A percentile compares a stretch with the other conserved stretches of the same genome.
Conservation (phyloP, 2,888 invertebrate genomes). For the Ophioninae sp. region DNA sequence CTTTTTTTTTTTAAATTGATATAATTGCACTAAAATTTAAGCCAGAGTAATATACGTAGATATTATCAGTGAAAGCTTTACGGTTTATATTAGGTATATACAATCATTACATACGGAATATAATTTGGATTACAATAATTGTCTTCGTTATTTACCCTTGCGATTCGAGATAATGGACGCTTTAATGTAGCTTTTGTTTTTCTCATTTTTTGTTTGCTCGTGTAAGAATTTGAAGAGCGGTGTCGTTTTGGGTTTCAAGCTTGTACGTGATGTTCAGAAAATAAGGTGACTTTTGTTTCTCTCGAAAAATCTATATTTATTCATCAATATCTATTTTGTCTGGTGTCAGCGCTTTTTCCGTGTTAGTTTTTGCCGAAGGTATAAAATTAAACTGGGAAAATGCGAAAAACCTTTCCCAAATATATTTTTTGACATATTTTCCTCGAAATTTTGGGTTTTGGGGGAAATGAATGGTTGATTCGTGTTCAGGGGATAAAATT, state of each 20-base stretch:
- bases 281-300: no score
- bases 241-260: background rate
- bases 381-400: no score
- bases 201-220: background rate
- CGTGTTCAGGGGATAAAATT: no score
- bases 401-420: no score
- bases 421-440: no score
- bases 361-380: no score
- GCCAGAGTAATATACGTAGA: conserved; percentile 39
- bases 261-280: no score
- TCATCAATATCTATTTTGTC: no score
- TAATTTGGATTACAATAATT: conserved; percentile 56
- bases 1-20: background rate
- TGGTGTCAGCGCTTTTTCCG: no score
- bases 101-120: conserved; percentile 54
- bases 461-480: no score
- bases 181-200: background rate
- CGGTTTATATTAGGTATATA: conserved; percentile 55
- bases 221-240: background rate
- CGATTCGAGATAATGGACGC: background rate
- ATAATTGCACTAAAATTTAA: conserved; percentile 31
- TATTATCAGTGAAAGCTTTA: conserved; percentile 45
- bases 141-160: conserved; percentile 54
- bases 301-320: no score
- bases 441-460: no score